Percentiles rank a stretch among this genome's conserved stretches.
phyloP scores from a whole-genome alignment of 2,797 vertebrate species.

The Lacerta viridis region DNA sequence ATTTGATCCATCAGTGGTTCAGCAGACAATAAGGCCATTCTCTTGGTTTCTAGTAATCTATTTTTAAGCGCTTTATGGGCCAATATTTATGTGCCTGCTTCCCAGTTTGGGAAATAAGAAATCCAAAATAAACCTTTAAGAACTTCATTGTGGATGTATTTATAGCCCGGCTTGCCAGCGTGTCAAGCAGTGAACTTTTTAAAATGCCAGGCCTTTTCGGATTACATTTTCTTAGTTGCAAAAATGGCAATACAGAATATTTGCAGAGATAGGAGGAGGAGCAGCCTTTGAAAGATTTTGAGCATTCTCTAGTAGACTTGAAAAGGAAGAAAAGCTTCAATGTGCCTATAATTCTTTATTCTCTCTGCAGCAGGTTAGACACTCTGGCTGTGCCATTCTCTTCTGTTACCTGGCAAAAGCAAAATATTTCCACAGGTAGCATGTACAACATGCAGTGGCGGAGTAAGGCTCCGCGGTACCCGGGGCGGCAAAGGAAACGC shows the following conservation, averaged over 20 bases:
- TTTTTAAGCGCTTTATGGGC: conserved; percentile 80
- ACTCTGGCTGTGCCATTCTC: background rate
- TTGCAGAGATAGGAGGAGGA: conserved; percentile 55
- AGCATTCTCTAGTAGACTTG: conserved; percentile 52
- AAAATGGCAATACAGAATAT: conserved; percentile 56
- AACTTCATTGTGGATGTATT: conserved; percentile 78
- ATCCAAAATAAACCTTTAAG: conserved; percentile 79
- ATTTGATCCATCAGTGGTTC: conserved; percentile 80
- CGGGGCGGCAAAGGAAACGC: too few species aligned
- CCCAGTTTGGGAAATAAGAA: conserved; percentile 78
- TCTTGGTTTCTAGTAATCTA: conserved; percentile 77
- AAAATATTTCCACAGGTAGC: background rate
- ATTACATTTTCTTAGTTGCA: conserved; percentile 64
- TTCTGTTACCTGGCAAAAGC: conserved; percentile 36
- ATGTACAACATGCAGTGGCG: conserved; percentile 10
- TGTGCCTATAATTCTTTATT: conserved; percentile 51
- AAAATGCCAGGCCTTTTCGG: conserved; percentile 71
- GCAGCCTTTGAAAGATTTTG: conserved; percentile 59
- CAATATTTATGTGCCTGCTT: conserved; percentile 78
- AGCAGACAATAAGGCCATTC: conserved; percentile 79
- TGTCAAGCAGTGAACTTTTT: conserved; percentile 75
- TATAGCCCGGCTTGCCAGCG: conserved; percentile 68
- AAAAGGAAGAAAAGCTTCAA: conserved; percentile 34
- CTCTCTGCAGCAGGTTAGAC: conserved; percentile 2
- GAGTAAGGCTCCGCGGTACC: too few species aligned